These are phyloP conservation scores for Luffia ferchaultella DNA, from an alignment of 2,888 invertebrate genomes.

Conservation along the genomic window DNA sequence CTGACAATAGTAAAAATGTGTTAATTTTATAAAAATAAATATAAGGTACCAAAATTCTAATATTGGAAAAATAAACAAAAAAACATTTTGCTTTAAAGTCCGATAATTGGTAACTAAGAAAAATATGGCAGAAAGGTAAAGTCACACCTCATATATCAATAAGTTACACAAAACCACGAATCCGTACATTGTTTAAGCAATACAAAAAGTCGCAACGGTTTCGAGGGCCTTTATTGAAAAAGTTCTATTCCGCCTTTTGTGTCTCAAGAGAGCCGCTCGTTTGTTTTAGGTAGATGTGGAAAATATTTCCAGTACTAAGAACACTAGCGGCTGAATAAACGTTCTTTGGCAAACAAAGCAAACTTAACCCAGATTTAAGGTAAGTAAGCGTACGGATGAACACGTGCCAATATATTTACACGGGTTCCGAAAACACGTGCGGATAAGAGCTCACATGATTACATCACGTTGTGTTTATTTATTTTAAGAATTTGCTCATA, in stretches of 20 bases:
- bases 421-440: conserved; percentile 16
- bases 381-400: neutral
- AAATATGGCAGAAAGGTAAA: too few species aligned
- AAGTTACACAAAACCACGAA: neutral
- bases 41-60: neutral
- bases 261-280: neutral
- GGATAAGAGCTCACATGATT: conserved; percentile 17
- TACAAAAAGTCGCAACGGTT: neutral
- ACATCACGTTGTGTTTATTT: too few species aligned
- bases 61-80: neutral
- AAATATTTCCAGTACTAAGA: conserved; percentile 11
- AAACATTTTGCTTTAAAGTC: too few species aligned
- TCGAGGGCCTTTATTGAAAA: neutral
- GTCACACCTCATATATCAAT: neutral
- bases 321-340: conserved; percentile 21
- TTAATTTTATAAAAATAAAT: too few species aligned
- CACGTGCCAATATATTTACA: conserved; percentile 14
- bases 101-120: too few species aligned
- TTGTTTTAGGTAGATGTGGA: neutral
- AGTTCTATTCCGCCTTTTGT: neutral
- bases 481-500: too few species aligned
- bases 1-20: too few species aligned
- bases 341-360: neutral
- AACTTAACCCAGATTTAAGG: neutral
- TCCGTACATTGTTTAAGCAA: neutral